Evolutionary conservation across 2,888 invertebrate genomes (phyloP), one percentile per base, ranked within the genome.

Genomic region (Thera britannica): DNA sequence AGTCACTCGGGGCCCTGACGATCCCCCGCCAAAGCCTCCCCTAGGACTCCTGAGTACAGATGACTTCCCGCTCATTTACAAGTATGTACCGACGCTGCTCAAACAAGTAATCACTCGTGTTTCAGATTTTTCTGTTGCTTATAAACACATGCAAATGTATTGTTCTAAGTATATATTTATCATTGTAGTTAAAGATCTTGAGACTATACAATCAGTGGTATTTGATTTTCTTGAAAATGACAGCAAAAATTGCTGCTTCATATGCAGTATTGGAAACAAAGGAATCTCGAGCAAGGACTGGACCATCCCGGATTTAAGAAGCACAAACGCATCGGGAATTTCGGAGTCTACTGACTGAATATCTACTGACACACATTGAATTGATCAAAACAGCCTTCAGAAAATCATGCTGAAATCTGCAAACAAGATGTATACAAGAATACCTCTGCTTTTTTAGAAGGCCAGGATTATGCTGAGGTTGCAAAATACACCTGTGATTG

Each of bases 31-130:
- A 79, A 96, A 95, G 87, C 95, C 96, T 72, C 95, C 97, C 72
- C 95, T 98, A 75, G 98, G 98, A 76, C 95, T 98, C 69, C 97
- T 98, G 86, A 96, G 96, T 93, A 95, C 95, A 35, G 96, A 97
- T 74, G 97, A 97, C 92, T 96, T 97, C 84, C 97, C 97, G 11
- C 95, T 96, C 61, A 95, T 96, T 77, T 97, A 97, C 95, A 97
- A 97, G 97, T 97, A 95, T 95, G 96, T 95, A 86, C 72, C 59
- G 62, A 73, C 73, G 77, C 65, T 60, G n/a, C 41, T 41, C 72
- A 62, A 75, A 48, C 46, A 46, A 61, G 3, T 54, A 65, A 65
- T 80, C 82, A 82, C 76, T 76, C 82, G 74, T 77, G 79, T 87
- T 88, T 82, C 90, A 89, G 89, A 85, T 78, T 76, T 83, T 77